Evolutionary conservation across 2,888 invertebrate genomes (phyloP), one percentile per base, ranked within the genome.

Genomic region (Panzeria rudis): DNA sequence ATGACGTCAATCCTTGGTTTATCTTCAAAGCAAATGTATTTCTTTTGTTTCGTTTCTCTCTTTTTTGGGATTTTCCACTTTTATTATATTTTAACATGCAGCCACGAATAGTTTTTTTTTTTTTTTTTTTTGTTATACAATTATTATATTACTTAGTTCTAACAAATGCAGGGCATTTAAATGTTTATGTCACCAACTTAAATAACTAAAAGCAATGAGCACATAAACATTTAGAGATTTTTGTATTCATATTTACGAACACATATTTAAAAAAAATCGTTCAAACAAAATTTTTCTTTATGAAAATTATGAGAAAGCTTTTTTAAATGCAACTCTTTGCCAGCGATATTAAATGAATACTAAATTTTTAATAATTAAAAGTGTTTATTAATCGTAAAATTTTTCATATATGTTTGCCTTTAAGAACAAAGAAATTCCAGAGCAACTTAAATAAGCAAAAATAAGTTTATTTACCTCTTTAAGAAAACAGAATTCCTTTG

Each of bases 1-100:
- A 80, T 84, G 84, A 84, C 84, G 84, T 84, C 84, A 81, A 54
- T 72, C 47, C 71, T 23, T 62, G 25, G 59, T 59, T 76, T 84
- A 76, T 79, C 59, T 62, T 44, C 9, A 44, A 73, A 64, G 64
- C 64, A 23, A 44, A 32, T 56, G 13, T 77, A 52, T 41, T 47
- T 50, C 17, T 25, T 38, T 25, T 9, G 11, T 47, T 50, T 50
- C 59, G 15, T 20, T 52, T 61, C 3, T 54, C 44, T 52, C n/a
- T 25, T 41, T 66, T 56, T 72, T 20, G 17, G 4, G 35, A 23
- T 72, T 62, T 73, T 68, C 4, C 47, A 64, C 41, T 72, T 79
- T 79, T 72, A 81, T 75, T 32, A 50, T 52, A 32, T 41, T 81
- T 75, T 32, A 75, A 73, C 73, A 81, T 52, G 80, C 80, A 80